These are phyloP conservation scores for Geopemphigus sp. DNA, from an alignment of 1,140 invertebrate species.

Conservation along the genomic window DNA sequence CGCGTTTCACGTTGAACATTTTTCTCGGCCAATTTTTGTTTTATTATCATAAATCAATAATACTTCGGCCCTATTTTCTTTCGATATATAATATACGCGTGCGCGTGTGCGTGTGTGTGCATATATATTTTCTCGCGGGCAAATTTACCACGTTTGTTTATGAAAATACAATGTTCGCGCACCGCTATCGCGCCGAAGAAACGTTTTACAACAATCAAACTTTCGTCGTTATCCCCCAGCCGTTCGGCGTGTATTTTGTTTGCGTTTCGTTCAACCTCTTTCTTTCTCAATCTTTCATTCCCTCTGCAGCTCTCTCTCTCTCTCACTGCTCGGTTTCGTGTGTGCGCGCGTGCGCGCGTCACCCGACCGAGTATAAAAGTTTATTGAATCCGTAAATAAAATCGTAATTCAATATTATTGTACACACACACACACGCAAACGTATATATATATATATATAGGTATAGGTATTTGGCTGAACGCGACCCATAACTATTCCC, in stretches of 20 bases:
- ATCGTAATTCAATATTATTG: constrained; percentile 43
- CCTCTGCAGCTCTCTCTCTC: no score
- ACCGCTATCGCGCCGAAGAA: neutral
- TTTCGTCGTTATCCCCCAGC: neutral
- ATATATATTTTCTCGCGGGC: neutral
- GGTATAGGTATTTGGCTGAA: constrained; percentile 21
- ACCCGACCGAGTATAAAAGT: constrained; percentile 1
- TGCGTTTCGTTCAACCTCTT: neutral
- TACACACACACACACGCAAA: no score
- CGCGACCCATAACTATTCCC: constrained; percentile 7
- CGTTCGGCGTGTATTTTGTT: neutral
- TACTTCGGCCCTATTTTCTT: neutral
- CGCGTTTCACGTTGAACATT: no score
- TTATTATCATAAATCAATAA: no score
- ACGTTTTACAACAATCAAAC: constrained; percentile 31
- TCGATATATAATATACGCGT: neutral
- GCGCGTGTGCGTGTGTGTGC: no score
- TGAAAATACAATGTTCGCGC: neutral
- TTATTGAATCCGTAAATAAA: constrained; percentile 45
- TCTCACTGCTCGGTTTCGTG: no score
- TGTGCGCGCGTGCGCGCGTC: neutral
- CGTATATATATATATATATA: no score
- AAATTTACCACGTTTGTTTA: constrained; percentile 3
- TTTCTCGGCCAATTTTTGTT: no score
- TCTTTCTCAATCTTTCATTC: neutral